phyloP scores from a whole-genome alignment of 2,888 invertebrate genomes.

The Parnassius orleans region DNA sequence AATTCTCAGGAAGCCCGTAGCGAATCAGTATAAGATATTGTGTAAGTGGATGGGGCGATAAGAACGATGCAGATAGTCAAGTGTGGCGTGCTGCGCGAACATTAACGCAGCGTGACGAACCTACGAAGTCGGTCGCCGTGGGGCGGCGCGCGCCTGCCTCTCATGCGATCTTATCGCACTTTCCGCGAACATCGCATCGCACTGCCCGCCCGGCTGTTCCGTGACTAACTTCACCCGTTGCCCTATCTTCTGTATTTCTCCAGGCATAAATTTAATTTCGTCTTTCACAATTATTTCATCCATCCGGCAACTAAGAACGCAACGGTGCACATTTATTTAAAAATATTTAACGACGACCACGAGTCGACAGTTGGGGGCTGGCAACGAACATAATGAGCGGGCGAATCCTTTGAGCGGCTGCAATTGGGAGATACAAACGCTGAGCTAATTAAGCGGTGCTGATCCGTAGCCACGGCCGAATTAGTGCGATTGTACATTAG shows the following conservation, averaged over 20 bases:
- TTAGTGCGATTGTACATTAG: slow-evolving; percentile 66
- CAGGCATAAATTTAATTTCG: slow-evolving; percentile 57
- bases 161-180: slow-evolving; percentile 78
- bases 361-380: slow-evolving; percentile 51
- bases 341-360: slow-evolving; percentile 51
- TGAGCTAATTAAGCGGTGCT: slow-evolving; percentile 73
- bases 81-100: slow-evolving; percentile 70
- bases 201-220: slow-evolving; percentile 70
- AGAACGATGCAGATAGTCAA: slow-evolving; percentile 61
- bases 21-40: slow-evolving; percentile 38
- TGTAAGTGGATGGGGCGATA: slow-evolving; percentile 49
- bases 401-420: slow-evolving; percentile 75
- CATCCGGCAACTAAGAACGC: slow-evolving; percentile 33
- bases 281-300: slow-evolving; percentile 44
- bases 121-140: slow-evolving; percentile 41
- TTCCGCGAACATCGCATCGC: slow-evolving; percentile 76
- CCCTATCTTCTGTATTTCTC: slow-evolving; percentile 55
- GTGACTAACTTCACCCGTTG: slow-evolving; percentile 53
- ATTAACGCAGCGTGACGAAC: slow-evolving; percentile 80
- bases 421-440: slow-evolving; percentile 59
- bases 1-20: slow-evolving; percentile 4
- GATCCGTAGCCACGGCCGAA: slow-evolving; percentile 71
- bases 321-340: slow-evolving; percentile 50
- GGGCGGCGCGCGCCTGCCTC: slow-evolving; percentile 59
- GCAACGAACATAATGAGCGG: slow-evolving; percentile 70